phyloP scores from a whole-genome alignment of 2,113 vertebrate species.

The Tetraodon nigroviridis region DNA sequence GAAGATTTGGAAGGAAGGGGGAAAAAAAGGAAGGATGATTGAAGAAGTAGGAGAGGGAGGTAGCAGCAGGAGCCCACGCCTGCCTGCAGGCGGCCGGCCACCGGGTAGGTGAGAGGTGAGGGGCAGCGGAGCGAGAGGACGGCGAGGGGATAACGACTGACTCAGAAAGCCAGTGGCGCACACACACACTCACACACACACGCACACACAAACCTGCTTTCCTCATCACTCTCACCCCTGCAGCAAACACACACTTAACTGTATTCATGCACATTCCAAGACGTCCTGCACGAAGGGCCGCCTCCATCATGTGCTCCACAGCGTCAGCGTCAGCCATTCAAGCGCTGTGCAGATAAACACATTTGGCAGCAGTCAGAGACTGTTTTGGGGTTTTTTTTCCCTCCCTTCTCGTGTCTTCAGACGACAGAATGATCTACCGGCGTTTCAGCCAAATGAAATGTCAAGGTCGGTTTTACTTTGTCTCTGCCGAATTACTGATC shows the following conservation, averaged over 20 bases:
- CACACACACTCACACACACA: slow-evolving; percentile 14
- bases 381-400: slow-evolving; percentile 33
- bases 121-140: slow-evolving; percentile 54
- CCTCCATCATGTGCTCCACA: too few species aligned
- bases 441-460: slow-evolving; percentile 68
- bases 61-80: slow-evolving; percentile 15
- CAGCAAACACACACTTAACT: slow-evolving; percentile 7
- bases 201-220: background rate
- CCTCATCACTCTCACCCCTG: background rate
- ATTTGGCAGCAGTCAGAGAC: slow-evolving; percentile 4
- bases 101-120: slow-evolving; percentile 69
- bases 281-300: background rate
- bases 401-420: slow-evolving; percentile 20
- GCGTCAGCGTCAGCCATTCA: too few species aligned
- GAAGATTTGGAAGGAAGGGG: slow-evolving; percentile 8
- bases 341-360: background rate
- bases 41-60: background rate
- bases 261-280: slow-evolving; percentile 24
- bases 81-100: slow-evolving; percentile 58
- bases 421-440: slow-evolving; percentile 64
- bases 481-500: slow-evolving; percentile 53
- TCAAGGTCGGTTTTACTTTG: slow-evolving; percentile 70
- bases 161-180: slow-evolving; percentile 63
- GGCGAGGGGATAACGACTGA: slow-evolving; percentile 60
- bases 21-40: background rate